A percentile compares a stretch with the other conserved stretches of the same genome.
Conservation (phyloP, 2,113 vertebrate genomes). For the Stercorarius parasiticus region DNA sequence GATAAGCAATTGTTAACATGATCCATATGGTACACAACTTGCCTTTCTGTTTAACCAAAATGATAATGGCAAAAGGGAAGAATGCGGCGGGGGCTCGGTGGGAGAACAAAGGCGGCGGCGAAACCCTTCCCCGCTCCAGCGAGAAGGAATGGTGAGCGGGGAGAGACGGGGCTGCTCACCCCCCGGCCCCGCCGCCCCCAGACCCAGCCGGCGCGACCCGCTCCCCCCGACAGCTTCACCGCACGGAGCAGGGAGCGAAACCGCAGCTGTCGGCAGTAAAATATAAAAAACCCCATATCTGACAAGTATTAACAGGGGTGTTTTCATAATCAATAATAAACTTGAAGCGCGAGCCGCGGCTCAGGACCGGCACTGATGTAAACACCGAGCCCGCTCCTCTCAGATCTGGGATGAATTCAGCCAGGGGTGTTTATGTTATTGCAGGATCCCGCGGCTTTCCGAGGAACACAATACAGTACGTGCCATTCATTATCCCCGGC, state of each 20-base stretch:
- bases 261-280: neutral
- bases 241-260: fast-evolving
- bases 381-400: neutral
- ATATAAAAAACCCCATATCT: neutral
- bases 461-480: neutral
- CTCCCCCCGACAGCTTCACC: fast-evolving
- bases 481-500: slow-evolving; percentile 19
- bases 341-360: fast-evolving
- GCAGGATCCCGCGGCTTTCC: neutral
- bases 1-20: slow-evolving; percentile 83
- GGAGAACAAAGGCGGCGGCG: slow-evolving; percentile 73
- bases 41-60: slow-evolving; percentile 76
- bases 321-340: neutral
- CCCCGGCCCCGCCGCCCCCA: neutral
- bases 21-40: slow-evolving; percentile 79
- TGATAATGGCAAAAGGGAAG: slow-evolving; percentile 78
- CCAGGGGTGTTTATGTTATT: neutral
- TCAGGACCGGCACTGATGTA: neutral
- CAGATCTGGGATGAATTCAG: neutral
- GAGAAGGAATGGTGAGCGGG: neutral
- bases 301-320: neutral
- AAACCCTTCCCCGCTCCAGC: slow-evolving; percentile 67
- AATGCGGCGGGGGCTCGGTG: slow-evolving; percentile 64
- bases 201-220: neutral
- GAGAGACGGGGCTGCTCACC: neutral